Base-by-base conservation (phyloP, 2,888 invertebrate species). In the Lycophotia porphyrea region DNA sequence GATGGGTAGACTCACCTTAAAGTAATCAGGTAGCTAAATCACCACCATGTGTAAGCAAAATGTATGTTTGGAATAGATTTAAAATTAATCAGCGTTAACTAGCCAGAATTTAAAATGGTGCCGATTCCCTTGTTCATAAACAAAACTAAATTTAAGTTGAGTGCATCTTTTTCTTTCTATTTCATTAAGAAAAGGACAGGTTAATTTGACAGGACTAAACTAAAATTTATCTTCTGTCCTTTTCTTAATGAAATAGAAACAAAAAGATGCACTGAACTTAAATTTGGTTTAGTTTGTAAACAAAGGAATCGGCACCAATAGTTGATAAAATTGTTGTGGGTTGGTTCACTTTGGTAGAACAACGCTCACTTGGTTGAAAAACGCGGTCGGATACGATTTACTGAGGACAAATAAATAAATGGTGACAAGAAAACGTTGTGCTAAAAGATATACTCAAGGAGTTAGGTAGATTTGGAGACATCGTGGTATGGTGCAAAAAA, bases 401-500 rank as follows among this genome's bases (percentile, higher is more conserved):
- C 3, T 21, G 34, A 49, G 5, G 52, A 71, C 15, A 58, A 42
- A 42, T 42, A 42, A 42, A 52, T 60, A 42, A 44, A 31, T 67
- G 24, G n/a, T 64, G 21, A n/a, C 4, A 31, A 13, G 52, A 27
- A 58, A 39, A 8, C 5, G 15, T 1, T n/a, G 21, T 44, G 21
- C 24, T 39, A 44, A 36, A 3, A 15, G 15, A 44, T 42, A 1
- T 34, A 52, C 34, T 42, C 21, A 36, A 55, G 8, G 18, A 42
- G 42, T 78, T 44, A 24, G n/a, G 31, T 64, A 39, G 18, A 34
- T 42, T 72, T 34, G 24, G 34, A 42, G 15, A 36, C 24, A 73
- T 34, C 27, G 34, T 49, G 24, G 52, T 55, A 24, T 47, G 18
- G 39, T 63, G 52, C 18, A 63, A 65, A 36, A 36, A 42, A 24